These are phyloP conservation scores for Euproctis similis DNA, from an alignment of 2,888 invertebrate species.

Conservation along the genomic window DNA sequence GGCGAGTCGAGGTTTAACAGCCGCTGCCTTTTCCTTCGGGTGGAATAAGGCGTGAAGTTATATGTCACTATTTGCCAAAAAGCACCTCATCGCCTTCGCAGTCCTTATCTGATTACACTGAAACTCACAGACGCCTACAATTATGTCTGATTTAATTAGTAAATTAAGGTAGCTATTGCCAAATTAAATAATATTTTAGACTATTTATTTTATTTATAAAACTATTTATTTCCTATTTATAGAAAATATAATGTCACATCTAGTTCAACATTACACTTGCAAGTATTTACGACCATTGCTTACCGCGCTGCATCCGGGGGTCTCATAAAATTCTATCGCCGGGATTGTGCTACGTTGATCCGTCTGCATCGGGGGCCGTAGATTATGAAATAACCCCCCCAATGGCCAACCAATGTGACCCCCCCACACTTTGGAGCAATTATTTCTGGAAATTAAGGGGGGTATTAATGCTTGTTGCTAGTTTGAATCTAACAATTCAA, in stretches of 20 bases:
- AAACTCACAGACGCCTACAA: too few species aligned
- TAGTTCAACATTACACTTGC: conserved; percentile 23
- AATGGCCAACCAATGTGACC: conserved; percentile 6
- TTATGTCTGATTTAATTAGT: too few species aligned
- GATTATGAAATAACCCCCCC: conserved; percentile 25
- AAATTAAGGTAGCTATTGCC: too few species aligned
- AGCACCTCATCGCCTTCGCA: too few species aligned
- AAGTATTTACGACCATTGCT: conserved; percentile 64
- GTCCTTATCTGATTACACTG: too few species aligned
- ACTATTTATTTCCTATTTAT: too few species aligned
- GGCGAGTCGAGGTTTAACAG: too few species aligned
- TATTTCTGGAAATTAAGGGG: conserved; percentile 23
- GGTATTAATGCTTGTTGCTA: conserved; percentile 15
- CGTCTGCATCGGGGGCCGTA: conserved; percentile 38
- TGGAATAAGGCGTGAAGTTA: too few species aligned
- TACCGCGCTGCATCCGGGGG: conserved; percentile 59
- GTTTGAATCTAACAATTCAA: conserved; percentile 7
- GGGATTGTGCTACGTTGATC: conserved; percentile 62
- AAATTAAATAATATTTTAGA: too few species aligned
- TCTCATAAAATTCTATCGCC: conserved; percentile 71
- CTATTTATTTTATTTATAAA: too few species aligned
- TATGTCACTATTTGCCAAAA: too few species aligned
- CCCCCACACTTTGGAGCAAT: conserved; percentile 23
- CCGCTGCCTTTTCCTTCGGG: too few species aligned
- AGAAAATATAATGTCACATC: conserved; percentile 24